Evolutionary conservation across 2,888 invertebrate species (phyloP), one percentile per base, ranked within the genome.

Genomic region (Dryadula phaetusa): DNA sequence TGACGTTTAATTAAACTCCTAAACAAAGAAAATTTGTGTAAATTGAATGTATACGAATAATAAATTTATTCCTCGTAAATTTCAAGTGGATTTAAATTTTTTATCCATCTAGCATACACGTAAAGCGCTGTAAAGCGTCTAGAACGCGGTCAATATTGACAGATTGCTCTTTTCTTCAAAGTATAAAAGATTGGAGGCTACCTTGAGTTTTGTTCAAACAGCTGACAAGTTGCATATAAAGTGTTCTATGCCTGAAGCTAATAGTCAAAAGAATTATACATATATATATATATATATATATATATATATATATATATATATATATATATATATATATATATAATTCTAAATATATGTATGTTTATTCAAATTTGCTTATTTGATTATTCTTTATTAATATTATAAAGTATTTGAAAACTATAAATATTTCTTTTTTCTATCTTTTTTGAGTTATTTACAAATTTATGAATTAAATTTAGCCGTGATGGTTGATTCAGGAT

Each of bases 61-160:
- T 28, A 28, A 28, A 28, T 28, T 28, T 16, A n/a, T 25, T 7
- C 4, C 12, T 37, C 20, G 22, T 40, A 46, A 7, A 60, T 18
- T 42, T 28, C 20, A 42, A 46, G 20, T 32, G 3, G 3, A 60
- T 60, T 18, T 42, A 46, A 46, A 60, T 28, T 20, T 22, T 60
- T 32, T 46, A 60, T 60, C 60, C 20, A 46, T 46, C 16, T 40
- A 40, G 40, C 63, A 63, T 56, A 56, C 46, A 64, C 46, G 28
- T 46, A 32, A 20, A 47, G 52, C 49, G 22, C 34, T 58, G 37
- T 64, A 60, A 61, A 63, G 66, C 66, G 56, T 61, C 72, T 74
- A 75, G 77, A 76, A 73, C 69, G 75, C 71, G 70, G 79, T 76
- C 77, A 79, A 79, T 80, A 79, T 80, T 79, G 77, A 77, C 78